Evolutionary conservation across 1,140 invertebrate genomes (phyloP), one percentile per base, ranked within the genome.

Genomic region (Latrodectus geometricus): DNA sequence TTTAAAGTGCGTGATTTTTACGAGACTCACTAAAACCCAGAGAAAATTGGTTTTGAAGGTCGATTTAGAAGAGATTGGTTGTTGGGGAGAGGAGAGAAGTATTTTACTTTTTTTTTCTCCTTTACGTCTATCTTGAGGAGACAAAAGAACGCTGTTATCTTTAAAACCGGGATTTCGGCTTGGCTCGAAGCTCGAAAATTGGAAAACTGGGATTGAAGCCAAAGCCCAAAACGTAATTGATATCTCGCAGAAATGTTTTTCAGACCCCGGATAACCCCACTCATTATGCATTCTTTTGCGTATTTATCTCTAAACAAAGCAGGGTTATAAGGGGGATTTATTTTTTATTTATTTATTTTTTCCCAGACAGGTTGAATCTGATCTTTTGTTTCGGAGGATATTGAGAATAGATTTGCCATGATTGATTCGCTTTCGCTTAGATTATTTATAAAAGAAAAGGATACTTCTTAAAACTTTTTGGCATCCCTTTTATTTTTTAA

Each of bases 1-100:
- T 72, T 80, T 80, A 80, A 80, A 70, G 78, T 70, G 78, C 78
- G 66, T 80, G 78, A 70, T 80, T 80, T 61, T 80, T 70, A 80
- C 78, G 78, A 80, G 66, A 80, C 78, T 54, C 35, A n/a, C 14
- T 21, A 21, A 69, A 69, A 69, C n/a, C 68, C 54, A 14, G 17
- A 61, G 54, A 61, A 61, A 61, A 61, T 61, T 61, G 54, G 11
- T 61, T 61, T 61, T 11, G 54, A 61, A 61, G 54, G 54, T 61
- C 54, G 54, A 61, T 61, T 61, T 61, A 61, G 17, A 17, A 61
- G 17, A 61, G 35, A 35, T 35, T 35, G 35, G 35, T 35, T 35
- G 35, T 35, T 35, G 35, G 35, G 35, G 5, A 5, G 35, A 5
- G 35, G 35, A 5, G 5, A 5, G 5, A 5, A 35, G 35, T 3